Conservation (phyloP, 2,797 vertebrate genomes). For the Cynodonichthys magdalenae region DNA sequence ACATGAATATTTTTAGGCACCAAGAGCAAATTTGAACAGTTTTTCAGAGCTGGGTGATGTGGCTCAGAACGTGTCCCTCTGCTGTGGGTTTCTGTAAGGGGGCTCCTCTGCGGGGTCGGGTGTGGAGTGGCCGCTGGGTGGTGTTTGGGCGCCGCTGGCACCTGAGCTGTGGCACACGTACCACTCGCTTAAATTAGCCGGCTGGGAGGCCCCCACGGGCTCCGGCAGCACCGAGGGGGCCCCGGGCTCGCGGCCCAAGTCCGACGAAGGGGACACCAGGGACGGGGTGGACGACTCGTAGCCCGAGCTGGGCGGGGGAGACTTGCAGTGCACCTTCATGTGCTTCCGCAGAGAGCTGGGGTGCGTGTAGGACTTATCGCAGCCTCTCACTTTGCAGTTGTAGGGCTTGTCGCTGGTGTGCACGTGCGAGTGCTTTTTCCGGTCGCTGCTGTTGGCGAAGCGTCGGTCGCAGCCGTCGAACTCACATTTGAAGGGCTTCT, state of each 20-base stretch:
- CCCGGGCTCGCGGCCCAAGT: slow-evolving; percentile 88
- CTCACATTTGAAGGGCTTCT: slow-evolving; percentile 98
- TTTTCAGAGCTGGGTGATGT: neutral
- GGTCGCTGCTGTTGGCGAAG: slow-evolving; percentile 99
- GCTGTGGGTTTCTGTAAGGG: slow-evolving; percentile 76
- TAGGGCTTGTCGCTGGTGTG: slow-evolving; percentile 99
- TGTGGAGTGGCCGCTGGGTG: slow-evolving; percentile 80
- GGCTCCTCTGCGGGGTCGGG: slow-evolving; percentile 80
- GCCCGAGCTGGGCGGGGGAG: slow-evolving; percentile 93
- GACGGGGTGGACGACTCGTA: slow-evolving; percentile 94
- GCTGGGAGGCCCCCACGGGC: slow-evolving; percentile 83
- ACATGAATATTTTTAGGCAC: slow-evolving; percentile 50
- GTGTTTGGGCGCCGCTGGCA: slow-evolving; percentile 81
- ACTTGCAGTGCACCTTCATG: slow-evolving; percentile 99
- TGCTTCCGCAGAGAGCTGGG: slow-evolving; percentile 97
- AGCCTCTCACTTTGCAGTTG: slow-evolving; percentile 98
- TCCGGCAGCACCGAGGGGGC: slow-evolving; percentile 81
- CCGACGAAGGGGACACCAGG: slow-evolving; percentile 92
- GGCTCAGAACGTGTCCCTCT: slow-evolving; percentile 79
- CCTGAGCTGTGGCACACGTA: slow-evolving; percentile 94
- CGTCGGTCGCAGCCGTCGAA: slow-evolving; percentile 97
- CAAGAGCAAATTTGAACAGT: slow-evolving; percentile 40
- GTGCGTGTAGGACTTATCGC: slow-evolving; percentile 99
- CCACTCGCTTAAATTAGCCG: slow-evolving; percentile 95
- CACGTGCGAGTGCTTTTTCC: slow-evolving; percentile 98